These are phyloP conservation scores for Pangasianodon hypophthalmus DNA, from an alignment of 2,113 vertebrate genomes.

Conservation along the genomic window DNA sequence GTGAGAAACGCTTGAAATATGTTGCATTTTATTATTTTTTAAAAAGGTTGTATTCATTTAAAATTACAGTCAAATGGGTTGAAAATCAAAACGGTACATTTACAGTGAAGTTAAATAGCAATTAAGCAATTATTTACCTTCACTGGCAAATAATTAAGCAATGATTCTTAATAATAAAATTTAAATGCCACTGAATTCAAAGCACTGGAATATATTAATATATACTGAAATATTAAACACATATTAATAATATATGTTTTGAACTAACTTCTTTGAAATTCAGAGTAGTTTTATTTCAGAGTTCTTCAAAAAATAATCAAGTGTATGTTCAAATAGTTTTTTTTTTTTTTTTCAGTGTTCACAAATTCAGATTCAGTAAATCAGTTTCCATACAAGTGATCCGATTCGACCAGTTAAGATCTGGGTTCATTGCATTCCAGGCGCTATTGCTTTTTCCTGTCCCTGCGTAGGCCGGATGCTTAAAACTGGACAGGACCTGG, in stretches of 20 bases:
- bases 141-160: not conserved
- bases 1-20: not conserved
- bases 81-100: not conserved
- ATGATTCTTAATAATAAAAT: not conserved
- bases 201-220: not conserved
- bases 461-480: not conserved
- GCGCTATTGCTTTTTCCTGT: not conserved
- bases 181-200: not conserved
- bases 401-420: not conserved
- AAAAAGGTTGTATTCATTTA: not conserved
- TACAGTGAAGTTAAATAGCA: not conserved
- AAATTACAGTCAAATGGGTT: not conserved
- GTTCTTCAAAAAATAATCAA: not conserved
- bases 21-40: not conserved
- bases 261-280: not conserved
- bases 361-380: not conserved
- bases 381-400: not conserved
- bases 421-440: not conserved
- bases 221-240: not conserved
- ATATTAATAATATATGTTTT: not conserved
- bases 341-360: too few species aligned
- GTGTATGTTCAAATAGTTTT: not conserved
- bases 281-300: not conserved
- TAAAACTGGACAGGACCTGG: not conserved
- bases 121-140: not conserved